Evolutionary conservation across 1,140 invertebrate species (phyloP), one percentile per base, ranked within the genome.

Genomic region (Neodiprion pinetum): DNA sequence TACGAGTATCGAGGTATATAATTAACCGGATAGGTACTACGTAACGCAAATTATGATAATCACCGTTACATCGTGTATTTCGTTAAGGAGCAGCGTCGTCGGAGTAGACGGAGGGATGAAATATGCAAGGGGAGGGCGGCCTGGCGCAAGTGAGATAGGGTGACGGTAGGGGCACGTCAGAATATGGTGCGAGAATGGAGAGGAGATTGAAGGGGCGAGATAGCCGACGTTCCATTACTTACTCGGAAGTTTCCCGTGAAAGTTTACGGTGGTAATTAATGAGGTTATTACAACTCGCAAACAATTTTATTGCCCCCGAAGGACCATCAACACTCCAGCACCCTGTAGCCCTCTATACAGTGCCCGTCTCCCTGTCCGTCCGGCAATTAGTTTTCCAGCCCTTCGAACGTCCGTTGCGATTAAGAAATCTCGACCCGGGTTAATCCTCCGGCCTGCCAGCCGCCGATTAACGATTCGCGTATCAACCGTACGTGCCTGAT

Each of bases 131-230:
- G 28, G 28, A 40, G 28, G 5, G 28, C 1, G 28, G 28, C 28
- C 28, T 40, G 28, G 28, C 28, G 28, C 28, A 5, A 40, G 28
- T 40, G 28, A 40, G 28, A 40, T 40, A 40, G 28, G 28, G 28
- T 40, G 28, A 5, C 28, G 28, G 28, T 61, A 14, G 70, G 74
- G 77, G 80, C n/a, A 75, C 70, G 49, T 49, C 48, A 69, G 17
- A 75, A 75, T 75, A 76, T 72, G 61, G 40, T 47, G 14, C 10
- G 67, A 21, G 40, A 21, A 47, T 23, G 21, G 67, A 21, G 23
- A 21, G 10, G 40, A 69, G 67, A 69, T 69, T 69, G 67, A 69
- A 69, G 67, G 67, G 67, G 21, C 67, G 21, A 69, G 67, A 69
- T 69, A 69, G 67, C 67, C 67, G 23, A 23, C 21, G 67, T 21